Evolutionary conservation across 2,113 vertebrate genomes (phyloP), one percentile per base, ranked within the genome.

Genomic region (Copsychus sechellarum): DNA sequence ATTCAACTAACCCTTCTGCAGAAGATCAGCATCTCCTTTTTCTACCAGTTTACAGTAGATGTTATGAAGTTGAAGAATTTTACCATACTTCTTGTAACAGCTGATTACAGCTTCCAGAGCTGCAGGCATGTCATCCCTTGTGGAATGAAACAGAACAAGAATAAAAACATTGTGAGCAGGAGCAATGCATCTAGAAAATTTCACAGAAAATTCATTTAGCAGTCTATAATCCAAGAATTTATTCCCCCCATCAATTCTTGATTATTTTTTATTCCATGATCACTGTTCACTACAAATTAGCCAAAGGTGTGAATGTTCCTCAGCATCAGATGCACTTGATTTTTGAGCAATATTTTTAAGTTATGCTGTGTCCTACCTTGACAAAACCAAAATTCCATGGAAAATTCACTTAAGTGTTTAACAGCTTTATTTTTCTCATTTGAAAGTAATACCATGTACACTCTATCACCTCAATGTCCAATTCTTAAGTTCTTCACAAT

Each of bases 1-100:
- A 40, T 65, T 62, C 42, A 70, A 97, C 97, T 91, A 72, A 99
- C 99, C 99, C 98, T 99, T 99, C 66, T 99, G 98, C 78, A 99
- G 98, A 33, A 98, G 97, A 29, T 99, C 98, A 2, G 98, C 98
- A 31, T 99, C 98, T 90, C 98, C 99, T 90, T 98, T 98, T 93
- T 99, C 98, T 97, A 99, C 96, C 96, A 99, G 97, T 71, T 38
- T 97, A 33, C 98, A 98, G 50, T 98, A 95, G 97, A 99, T 50
- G 90, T 99, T 98, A 70, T 99, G 99, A 71, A 99, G 95, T 79
- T 98, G 97, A 66, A 98, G 98, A 65, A 98, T 31, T 62, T 97
- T 85, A 58, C 96, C 97, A 95, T 99, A 99, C 88, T 98, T 98
- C 87, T 97, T 97, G 11, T 96, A 95, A 96, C 98, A 99, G 67